A percentile compares a stretch with the other conserved stretches of the same genome.
Conservation (phyloP, 2,113 vertebrate genomes). For the Elanus axillaris region DNA sequence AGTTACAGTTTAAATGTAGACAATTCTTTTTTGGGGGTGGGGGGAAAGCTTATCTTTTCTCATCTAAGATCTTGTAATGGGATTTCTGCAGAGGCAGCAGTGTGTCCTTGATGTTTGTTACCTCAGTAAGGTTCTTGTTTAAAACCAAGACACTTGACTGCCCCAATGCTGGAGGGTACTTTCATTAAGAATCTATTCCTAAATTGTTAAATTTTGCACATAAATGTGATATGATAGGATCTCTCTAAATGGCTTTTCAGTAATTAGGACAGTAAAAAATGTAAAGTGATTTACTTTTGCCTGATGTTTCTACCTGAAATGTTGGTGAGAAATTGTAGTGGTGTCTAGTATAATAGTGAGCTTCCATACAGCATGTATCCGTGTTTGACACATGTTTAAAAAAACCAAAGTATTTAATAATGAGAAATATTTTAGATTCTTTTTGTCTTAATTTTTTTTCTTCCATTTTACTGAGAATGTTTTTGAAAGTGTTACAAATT, state of each 20-base stretch:
- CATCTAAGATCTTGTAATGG: neutral
- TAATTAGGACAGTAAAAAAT: neutral
- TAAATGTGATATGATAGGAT: neutral
- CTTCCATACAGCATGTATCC: neutral
- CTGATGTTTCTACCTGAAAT: neutral
- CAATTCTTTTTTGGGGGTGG: too few relatives aligned
- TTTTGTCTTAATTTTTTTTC: neutral
- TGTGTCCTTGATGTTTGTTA: neutral
- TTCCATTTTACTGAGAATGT: neutral
- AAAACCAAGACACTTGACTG: neutral
- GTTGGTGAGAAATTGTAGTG: neutral
- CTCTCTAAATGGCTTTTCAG: neutral
- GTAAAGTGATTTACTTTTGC: neutral
- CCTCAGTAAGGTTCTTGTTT: neutral
- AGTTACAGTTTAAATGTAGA: neutral
- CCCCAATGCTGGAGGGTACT: neutral
- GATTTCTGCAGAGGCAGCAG: neutral
- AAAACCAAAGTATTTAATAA: neutral
- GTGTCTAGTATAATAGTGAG: neutral
- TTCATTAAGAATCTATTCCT: neutral
- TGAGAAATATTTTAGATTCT: neutral
- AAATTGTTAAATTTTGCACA: neutral
- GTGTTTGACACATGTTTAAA: rapidly evolving
- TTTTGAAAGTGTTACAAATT: neutral
- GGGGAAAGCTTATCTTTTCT: neutral